Conservation (phyloP, 2,888 invertebrate species). For the Cosmopolites sordidus region DNA sequence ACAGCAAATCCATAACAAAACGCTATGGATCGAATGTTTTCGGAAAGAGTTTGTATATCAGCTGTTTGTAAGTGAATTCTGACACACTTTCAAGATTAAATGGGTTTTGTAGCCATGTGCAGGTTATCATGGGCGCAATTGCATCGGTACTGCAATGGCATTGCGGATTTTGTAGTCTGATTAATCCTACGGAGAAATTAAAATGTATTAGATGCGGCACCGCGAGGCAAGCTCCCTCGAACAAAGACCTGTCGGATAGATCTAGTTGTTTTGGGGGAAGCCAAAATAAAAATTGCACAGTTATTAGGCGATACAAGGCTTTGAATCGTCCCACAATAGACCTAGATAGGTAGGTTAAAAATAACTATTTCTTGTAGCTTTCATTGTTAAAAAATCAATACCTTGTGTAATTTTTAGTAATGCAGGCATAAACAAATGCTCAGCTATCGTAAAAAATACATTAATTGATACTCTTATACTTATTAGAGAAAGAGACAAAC, state of each 20-base stretch:
- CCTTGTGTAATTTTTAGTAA: constrained; percentile 13
- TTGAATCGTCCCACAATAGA: constrained; percentile 25
- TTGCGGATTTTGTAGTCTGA: constrained; percentile 81
- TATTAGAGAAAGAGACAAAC: constrained; percentile 19
- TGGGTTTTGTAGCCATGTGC: constrained; percentile 48
- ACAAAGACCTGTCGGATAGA: constrained; percentile 39
- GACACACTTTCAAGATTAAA: constrained; percentile 29
- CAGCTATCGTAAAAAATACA: constrained; percentile 39
- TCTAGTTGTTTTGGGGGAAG: constrained; percentile 30
- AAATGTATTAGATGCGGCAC: constrained; percentile 81
- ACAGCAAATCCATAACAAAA: no score
- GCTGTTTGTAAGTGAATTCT: constrained; percentile 34
- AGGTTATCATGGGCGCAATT: constrained; percentile 78
- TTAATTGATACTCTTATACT: constrained; percentile 29
- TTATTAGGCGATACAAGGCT: constrained; percentile 41
- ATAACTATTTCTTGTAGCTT: constrained; percentile 24
- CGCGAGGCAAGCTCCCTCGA: constrained; percentile 51
- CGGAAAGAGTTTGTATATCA: constrained; percentile 32
- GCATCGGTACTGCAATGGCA: constrained; percentile 93
- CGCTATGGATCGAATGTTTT: constrained; percentile 26
- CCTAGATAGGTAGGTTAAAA: constrained; percentile 30
- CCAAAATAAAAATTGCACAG: constrained; percentile 43
- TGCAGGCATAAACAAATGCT: constrained; percentile 33
- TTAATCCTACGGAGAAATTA: constrained; percentile 81
- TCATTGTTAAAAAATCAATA: constrained; percentile 26